Evolutionary conservation across 2,797 vertebrate genomes (phyloP).

Genomic region (Zenarchopterus dispar): DNA sequence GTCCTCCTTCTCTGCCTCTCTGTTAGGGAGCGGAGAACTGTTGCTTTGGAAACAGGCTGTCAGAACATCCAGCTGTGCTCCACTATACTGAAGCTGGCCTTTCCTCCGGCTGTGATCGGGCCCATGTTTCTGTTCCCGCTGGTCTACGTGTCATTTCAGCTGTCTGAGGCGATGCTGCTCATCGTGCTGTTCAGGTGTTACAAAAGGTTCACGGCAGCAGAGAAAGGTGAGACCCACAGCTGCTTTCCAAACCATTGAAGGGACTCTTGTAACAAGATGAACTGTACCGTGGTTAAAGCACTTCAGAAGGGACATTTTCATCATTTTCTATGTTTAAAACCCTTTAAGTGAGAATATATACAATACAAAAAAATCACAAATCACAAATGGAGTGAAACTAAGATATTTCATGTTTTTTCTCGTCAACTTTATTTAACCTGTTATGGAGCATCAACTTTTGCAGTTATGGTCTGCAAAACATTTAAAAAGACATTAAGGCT

Average conservation of each 20-base stretch:
- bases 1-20: not conserved
- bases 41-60: slow-evolving; percentile 86
- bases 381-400: too few relatives aligned
- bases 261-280: not conserved
- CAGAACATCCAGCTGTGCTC: slow-evolving; percentile 84
- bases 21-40: slow-evolving; percentile 76
- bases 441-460: too few relatives aligned
- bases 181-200: slow-evolving; percentile 72
- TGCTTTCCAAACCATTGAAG: not conserved
- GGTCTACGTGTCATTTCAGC: slow-evolving; percentile 79
- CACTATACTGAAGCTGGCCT: slow-evolving; percentile 82
- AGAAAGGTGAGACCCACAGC: slow-evolving; percentile 46
- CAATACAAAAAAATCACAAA: too few relatives aligned
- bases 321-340: too few relatives aligned
- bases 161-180: slow-evolving; percentile 75
- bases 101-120: slow-evolving; percentile 73
- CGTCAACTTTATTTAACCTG: too few relatives aligned
- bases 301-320: too few relatives aligned
- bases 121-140: slow-evolving; percentile 84
- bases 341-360: too few relatives aligned
- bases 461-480: too few relatives aligned
- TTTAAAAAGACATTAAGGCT: too few relatives aligned
- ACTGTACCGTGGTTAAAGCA: too few relatives aligned
- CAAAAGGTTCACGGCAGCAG: slow-evolving; percentile 53
- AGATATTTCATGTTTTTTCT: too few relatives aligned